These are phyloP conservation scores for Neosilurus hyrtlii DNA, from an alignment of 2,797 vertebrate species.

Conservation along the genomic window DNA sequence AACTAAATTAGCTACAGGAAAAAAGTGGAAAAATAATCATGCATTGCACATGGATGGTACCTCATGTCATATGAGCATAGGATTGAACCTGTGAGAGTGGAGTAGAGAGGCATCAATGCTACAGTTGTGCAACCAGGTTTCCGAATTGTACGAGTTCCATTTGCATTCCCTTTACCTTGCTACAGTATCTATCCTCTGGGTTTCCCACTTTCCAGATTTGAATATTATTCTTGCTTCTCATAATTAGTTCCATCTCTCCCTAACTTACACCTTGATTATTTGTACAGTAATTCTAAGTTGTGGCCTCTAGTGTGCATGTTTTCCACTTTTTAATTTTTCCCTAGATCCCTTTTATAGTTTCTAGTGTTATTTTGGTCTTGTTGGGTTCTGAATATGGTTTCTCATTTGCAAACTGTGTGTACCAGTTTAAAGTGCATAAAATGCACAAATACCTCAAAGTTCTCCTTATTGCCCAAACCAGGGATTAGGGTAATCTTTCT, in stretches of 20 bases:
- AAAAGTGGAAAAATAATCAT: no score
- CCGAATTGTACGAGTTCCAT: not conserved
- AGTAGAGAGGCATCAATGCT: not conserved
- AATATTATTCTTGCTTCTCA: no score
- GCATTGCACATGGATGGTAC: no score
- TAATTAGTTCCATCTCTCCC: conserved; percentile 4
- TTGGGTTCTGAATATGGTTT: not conserved
- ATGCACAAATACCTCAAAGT: not conserved
- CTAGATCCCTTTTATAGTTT: not conserved
- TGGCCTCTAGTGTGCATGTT: not conserved
- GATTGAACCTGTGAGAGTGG: not conserved
- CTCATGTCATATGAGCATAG: not conserved
- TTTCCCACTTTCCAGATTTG: not conserved
- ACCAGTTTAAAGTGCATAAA: conserved; percentile 11
- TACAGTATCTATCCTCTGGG: not conserved
- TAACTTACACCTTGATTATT: not conserved
- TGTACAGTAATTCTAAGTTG: not conserved
- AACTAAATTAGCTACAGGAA: no score
- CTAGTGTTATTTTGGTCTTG: not conserved
- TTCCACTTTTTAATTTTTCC: not conserved
- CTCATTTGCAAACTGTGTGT: not conserved
- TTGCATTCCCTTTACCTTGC: not conserved
- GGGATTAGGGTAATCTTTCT: conserved; percentile 24
- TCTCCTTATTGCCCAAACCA: not conserved
- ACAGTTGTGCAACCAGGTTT: not conserved